Percentiles rank a stretch among this genome's conserved stretches.
These are phyloP conservation scores for Macquaria ambigua DNA, from an alignment of 2,113 vertebrate genomes.

Conservation along the genomic window DNA sequence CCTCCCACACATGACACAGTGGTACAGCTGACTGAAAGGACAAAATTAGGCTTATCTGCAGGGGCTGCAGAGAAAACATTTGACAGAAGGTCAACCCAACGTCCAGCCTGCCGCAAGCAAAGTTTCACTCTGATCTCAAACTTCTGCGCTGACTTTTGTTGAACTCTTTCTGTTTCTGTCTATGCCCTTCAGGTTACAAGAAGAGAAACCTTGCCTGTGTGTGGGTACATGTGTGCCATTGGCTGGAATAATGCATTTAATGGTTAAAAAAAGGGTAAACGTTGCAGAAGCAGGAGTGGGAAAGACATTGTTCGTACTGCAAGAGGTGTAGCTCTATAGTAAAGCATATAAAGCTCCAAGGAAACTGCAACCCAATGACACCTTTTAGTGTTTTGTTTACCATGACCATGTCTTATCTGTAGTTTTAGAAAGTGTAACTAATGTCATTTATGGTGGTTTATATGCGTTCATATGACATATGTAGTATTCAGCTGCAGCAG, in stretches of 20 bases:
- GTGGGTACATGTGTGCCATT: neutral
- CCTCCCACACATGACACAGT: constrained; percentile 53
- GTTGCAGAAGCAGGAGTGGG: neutral
- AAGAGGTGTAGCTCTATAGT: too few species aligned
- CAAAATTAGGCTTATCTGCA: constrained; percentile 65
- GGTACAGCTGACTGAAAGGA: constrained; percentile 61
- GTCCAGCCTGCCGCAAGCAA: constrained; percentile 41
- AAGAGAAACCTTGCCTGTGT: neutral
- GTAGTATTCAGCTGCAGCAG: neutral
- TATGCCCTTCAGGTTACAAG: constrained; percentile 26
- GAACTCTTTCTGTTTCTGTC: constrained; percentile 22
- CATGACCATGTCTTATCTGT: neutral
- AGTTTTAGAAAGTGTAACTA: neutral
- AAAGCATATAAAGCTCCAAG: neutral
- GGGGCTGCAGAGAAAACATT: constrained; percentile 51
- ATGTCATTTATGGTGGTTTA: neutral
- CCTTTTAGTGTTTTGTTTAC: neutral
- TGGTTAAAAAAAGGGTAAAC: neutral
- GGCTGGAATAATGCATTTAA: neutral
- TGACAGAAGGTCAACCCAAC: constrained; percentile 63
- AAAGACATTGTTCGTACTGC: neutral
- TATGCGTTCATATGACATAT: neutral
- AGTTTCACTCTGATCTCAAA: constrained; percentile 54
- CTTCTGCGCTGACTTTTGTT: constrained; percentile 44
- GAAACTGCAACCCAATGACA: neutral